A percentile compares a stretch with the other conserved stretches of the same genome.
phyloP scores from a whole-genome alignment of 92 coral and sea anemone genomes.

The Phenganax subtilis region DNA sequence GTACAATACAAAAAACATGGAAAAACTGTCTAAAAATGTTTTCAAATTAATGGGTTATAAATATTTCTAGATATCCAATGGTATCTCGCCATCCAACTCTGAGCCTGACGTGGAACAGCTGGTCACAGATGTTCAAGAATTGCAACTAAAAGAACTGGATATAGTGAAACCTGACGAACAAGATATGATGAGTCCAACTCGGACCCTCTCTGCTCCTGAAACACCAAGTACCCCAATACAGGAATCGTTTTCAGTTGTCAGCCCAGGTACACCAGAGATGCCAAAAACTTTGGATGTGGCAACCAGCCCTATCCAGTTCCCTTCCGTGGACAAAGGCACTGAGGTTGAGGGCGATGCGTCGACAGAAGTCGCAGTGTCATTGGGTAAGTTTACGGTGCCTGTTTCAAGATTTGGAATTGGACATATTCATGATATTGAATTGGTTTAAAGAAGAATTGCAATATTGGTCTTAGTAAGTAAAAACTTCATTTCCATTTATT shows the following conservation, averaged over 20 bases:
- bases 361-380: background rate
- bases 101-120: constrained; percentile 43
- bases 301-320: constrained; percentile 21
- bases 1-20: too few species aligned
- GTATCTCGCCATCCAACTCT: constrained; percentile 29
- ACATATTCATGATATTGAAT: too few species aligned
- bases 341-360: background rate
- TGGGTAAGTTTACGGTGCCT: background rate
- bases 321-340: background rate
- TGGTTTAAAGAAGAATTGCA: too few species aligned
- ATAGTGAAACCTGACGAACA: constrained; percentile 36
- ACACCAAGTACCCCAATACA: constrained; percentile 25
- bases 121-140: constrained; percentile 42
- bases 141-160: constrained; percentile 52
- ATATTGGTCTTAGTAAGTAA: too few species aligned
- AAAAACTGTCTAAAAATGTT: background rate
- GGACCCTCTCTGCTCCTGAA: constrained; percentile 30
- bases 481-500: too few species aligned
- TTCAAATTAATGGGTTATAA: background rate
- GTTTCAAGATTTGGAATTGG: too few species aligned
- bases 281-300: constrained; percentile 23
- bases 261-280: constrained; percentile 28
- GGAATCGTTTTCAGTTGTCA: background rate
- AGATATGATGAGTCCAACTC: constrained; percentile 21
- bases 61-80: constrained; percentile 27